These are phyloP conservation scores for Semnornis frantzii DNA, from an alignment of 2,113 vertebrate species.

Conservation along the genomic window DNA sequence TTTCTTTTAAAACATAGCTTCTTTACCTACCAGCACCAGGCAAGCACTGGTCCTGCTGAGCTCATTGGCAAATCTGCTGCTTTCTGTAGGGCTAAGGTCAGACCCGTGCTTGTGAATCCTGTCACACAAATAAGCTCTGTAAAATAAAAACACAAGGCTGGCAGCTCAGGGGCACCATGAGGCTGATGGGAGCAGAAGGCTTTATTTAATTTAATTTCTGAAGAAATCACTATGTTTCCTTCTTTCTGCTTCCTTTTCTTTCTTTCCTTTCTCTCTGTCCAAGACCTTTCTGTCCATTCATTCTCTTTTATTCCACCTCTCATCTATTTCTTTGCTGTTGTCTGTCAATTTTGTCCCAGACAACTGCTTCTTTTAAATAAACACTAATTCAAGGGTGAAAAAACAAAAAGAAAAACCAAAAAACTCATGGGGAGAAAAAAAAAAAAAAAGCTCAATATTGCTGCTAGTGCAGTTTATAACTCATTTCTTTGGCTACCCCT, in stretches of 20 bases:
- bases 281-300: background rate
- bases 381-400: slow-evolving; percentile 23
- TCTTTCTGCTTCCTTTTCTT: background rate
- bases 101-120: background rate
- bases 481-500: background rate
- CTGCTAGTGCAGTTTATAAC: background rate
- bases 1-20: background rate
- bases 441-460: background rate
- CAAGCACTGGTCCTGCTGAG: background rate
- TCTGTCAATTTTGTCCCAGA: background rate
- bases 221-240: background rate
- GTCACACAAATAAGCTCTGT: slow-evolving; percentile 28
- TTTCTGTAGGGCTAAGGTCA: background rate
- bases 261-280: background rate
- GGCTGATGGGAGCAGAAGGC: background rate
- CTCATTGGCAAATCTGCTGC: background rate
- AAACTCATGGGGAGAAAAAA: background rate
- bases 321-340: background rate
- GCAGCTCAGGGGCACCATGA: background rate
- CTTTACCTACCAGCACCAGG: background rate
- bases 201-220: slow-evolving; percentile 18
- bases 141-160: slow-evolving; percentile 4
- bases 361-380: background rate
- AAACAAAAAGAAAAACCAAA: background rate
- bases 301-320: background rate